A percentile compares a stretch with the other conserved stretches of the same genome.
phyloP scores from a whole-genome alignment of 2,888 invertebrate species.

The Molanna angustata region DNA sequence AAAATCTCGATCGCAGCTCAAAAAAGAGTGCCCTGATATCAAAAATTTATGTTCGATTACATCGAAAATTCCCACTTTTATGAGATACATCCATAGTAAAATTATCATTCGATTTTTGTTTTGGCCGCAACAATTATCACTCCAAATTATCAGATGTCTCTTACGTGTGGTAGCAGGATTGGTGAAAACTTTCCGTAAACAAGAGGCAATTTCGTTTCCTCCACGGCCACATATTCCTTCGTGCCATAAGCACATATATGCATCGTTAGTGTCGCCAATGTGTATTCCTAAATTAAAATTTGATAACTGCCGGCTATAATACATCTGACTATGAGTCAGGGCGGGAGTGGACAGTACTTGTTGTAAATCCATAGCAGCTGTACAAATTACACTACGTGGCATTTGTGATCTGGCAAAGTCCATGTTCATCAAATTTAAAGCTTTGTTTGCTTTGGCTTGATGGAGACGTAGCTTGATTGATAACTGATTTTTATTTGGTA shows the following conservation, averaged over 20 bases:
- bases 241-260: conserved; percentile 3
- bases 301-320: conserved; percentile 36
- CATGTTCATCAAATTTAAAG: conserved; percentile 25
- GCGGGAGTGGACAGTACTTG: conserved; percentile 37
- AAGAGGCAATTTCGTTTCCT: conserved; percentile 32
- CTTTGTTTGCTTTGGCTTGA: conserved; percentile 28
- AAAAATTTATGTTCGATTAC: conserved; percentile 29
- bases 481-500: conserved; percentile 7
- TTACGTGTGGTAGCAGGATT: conserved; percentile 24
- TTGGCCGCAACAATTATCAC: conserved; percentile 32
- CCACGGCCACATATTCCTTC: conserved; percentile 31
- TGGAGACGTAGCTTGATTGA: conserved; percentile 18
- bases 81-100: conserved; percentile 12
- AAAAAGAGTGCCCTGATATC: conserved; percentile 31
- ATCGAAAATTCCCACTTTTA: conserved; percentile 22
- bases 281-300: conserved; percentile 33
- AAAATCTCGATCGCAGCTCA: conserved; percentile 32
- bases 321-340: conserved; percentile 37
- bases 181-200: conserved; percentile 19
- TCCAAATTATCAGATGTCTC: conserved; percentile 32
- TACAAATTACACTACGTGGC: conserved; percentile 29
- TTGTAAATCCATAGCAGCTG: conserved; percentile 35
- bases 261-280: conserved; percentile 4
- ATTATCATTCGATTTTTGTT: conserved; percentile 36
- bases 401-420: conserved; percentile 31